Conservation (phyloP, 2,113 vertebrate genomes). For the Thinocorus orbignyianus region DNA sequence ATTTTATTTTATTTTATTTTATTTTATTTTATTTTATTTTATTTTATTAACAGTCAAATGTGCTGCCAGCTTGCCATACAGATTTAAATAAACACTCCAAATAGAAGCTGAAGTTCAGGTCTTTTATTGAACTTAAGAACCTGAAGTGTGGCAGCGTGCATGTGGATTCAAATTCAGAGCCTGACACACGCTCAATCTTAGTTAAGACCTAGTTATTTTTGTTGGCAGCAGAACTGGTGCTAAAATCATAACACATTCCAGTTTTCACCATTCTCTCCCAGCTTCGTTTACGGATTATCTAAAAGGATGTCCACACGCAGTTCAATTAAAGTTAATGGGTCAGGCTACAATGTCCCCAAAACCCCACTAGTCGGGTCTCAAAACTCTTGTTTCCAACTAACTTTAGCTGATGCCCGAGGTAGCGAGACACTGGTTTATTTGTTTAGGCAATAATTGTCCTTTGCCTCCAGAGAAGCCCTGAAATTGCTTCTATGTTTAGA, state of each 20-base stretch:
- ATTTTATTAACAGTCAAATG: neutral
- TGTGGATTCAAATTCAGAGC: neutral
- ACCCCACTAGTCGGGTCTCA: neutral
- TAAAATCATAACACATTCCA: constrained; percentile 17
- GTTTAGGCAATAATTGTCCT: constrained; percentile 82
- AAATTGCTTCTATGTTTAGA: constrained; percentile 86
- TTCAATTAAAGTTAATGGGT: constrained; percentile 57
- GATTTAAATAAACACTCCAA: constrained; percentile 1
- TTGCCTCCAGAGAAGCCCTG: constrained; percentile 69
- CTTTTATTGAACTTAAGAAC: neutral
- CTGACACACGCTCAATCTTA: neutral
- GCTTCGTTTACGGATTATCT: constrained; percentile 67
- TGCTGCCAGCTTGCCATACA: neutral
- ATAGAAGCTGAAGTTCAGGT: neutral
- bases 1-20: neutral
- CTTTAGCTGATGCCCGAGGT: constrained; percentile 59
- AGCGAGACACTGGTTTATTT: constrained; percentile 81
- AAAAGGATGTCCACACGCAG: constrained; percentile 51
- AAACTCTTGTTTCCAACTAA: constrained; percentile 26
- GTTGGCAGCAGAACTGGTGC: constrained; percentile 20
- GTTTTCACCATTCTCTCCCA: constrained; percentile 47
- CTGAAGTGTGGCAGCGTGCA: neutral
- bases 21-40: neutral
- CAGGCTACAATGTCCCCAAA: constrained; percentile 10
- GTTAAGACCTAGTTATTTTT: constrained; percentile 13